Evolutionary conservation across 2,888 invertebrate species (phyloP).

Genomic region (Dolichopus griseipennis): DNA sequence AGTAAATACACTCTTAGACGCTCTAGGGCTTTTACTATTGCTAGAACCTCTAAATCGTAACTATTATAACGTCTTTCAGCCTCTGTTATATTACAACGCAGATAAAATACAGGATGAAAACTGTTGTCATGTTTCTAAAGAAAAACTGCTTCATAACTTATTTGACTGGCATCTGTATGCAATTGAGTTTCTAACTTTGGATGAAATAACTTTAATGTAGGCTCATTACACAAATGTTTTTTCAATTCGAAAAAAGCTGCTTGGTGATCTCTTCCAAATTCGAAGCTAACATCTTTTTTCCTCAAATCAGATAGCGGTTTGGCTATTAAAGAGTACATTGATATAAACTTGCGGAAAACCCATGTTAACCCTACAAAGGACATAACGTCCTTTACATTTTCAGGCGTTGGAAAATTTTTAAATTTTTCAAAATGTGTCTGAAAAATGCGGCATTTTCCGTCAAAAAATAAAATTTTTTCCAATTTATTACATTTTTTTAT

Average conservation of each 20-base stretch:
- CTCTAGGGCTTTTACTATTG: neutral
- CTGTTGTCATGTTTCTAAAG: neutral
- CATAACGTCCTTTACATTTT: slow-evolving; percentile 14
- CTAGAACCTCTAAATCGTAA: neutral
- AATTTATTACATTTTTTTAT: no score
- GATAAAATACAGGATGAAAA: neutral
- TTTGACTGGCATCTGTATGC: no score
- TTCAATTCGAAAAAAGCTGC: neutral
- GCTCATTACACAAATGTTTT: neutral
- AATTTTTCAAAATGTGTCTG: neutral
- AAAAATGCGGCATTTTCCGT: no score
- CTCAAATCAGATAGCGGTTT: slow-evolving; percentile 13
- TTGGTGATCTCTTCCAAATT: no score
- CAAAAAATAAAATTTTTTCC: no score
- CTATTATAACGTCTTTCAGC: no score
- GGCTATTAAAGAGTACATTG: slow-evolving; percentile 12
- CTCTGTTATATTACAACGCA: no score
- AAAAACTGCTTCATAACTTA: neutral
- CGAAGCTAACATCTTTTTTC: neutral
- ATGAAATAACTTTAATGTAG: neutral
- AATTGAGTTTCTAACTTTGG: neutral
- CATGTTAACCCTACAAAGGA: slow-evolving; percentile 17
- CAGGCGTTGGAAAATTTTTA: neutral
- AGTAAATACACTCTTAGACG: neutral
- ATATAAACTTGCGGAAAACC: slow-evolving; percentile 15